phyloP scores from a whole-genome alignment of 2,113 vertebrate genomes.

The Lucifuga dentata region DNA sequence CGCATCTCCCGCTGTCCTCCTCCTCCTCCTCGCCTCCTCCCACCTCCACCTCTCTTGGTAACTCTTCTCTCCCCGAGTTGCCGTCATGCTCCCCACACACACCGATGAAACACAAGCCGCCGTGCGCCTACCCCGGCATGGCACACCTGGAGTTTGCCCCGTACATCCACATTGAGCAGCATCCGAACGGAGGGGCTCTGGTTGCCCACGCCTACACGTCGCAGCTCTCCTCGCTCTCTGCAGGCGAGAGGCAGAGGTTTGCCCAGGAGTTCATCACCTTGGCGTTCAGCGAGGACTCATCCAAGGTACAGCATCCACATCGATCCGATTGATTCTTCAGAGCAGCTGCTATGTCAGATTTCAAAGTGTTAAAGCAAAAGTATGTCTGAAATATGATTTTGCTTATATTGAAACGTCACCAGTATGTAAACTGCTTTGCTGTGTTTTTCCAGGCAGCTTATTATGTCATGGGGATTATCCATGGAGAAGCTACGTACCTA shows the following conservation, averaged over 20 bases:
- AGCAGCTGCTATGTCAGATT: too few species aligned
- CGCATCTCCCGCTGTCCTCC: slow-evolving; percentile 35
- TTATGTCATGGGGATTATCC: slow-evolving; percentile 97
- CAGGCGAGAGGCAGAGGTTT: slow-evolving; percentile 92
- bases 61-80: slow-evolving; percentile 45
- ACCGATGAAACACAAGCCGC: slow-evolving; percentile 62
- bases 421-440: neutral
- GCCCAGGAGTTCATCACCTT: slow-evolving; percentile 95
- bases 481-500: slow-evolving; percentile 95
- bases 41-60: slow-evolving; percentile 17
- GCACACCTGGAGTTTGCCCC: slow-evolving; percentile 91
- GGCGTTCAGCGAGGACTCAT: slow-evolving; percentile 93
- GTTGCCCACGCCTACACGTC: slow-evolving; percentile 93
- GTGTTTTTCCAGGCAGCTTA: slow-evolving; percentile 84
- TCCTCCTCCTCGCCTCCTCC: slow-evolving; percentile 17
- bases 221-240: slow-evolving; percentile 92
- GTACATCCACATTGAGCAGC: slow-evolving; percentile 94
- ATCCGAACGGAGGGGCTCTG: slow-evolving; percentile 96
- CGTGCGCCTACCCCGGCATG: slow-evolving; percentile 79
- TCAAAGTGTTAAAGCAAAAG: too few species aligned
- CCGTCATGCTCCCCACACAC: slow-evolving; percentile 80
- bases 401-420: too few species aligned
- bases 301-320: slow-evolving; percentile 64
- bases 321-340: neutral
- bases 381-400: too few species aligned